Evolutionary conservation across 2,888 invertebrate species (phyloP), one percentile per base, ranked within the genome.

Genomic region (Andricus curvator): DNA sequence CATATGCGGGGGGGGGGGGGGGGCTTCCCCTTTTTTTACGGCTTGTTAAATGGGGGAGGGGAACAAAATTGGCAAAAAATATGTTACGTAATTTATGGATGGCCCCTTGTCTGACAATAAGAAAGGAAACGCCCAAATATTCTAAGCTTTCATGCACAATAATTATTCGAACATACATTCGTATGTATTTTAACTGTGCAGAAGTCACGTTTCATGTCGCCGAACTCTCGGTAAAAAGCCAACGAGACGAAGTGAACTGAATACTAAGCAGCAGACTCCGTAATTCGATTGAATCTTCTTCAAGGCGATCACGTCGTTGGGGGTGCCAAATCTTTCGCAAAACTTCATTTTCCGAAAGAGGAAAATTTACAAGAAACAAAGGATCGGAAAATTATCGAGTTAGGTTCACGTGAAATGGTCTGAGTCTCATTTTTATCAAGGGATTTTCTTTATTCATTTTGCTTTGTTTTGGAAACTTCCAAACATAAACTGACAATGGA

Each of bases 281-380:
- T 91, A 90, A 91, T 90, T 90, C 88, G 85, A 86, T 91, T 90
- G 84, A 84, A 80, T 87, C 29, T 56, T 74, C n/a, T 33, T 20
- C n/a, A 51, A 74, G 5, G 79, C 88, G 89, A 89, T 89, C 88
- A 88, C 87, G 78, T 88, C 87, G 15, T 86, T 81, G 86, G 77
- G 81, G 86, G 85, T 84, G 89, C 81, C 87, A 91, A 91, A 91
- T 91, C 91, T 90, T 86, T 88, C 86, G 88, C 89, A 81, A 91
- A 91, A 91, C 33, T 51, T 51, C 29, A 8, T 51, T 70, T 70
- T 70, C 44, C 65, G 9, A 29, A 25, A 51, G 68, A 56, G 2
- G 37, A 56, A 56, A 74, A 51, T 51, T 74, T n/a, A 15, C n/a
- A 11, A 33, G 33, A 74, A 56, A 74, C 51, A 74, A 74, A 74